A percentile compares a stretch with the other conserved stretches of the same genome.
Conservation (phyloP, 1,140 invertebrate species). For the Hestina assimilis region DNA sequence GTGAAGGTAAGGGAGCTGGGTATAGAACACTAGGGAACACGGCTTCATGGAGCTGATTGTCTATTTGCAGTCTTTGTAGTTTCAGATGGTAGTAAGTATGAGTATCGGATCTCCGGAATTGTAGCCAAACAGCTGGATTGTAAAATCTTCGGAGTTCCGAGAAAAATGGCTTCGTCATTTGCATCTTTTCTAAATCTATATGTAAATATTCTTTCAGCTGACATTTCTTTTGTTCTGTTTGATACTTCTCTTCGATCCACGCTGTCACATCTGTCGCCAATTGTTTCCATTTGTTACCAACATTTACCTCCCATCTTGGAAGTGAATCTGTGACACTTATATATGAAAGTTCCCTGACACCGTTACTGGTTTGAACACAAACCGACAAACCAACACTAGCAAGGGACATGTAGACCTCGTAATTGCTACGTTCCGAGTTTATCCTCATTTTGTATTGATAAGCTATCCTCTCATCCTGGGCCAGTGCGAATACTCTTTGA, state of each 20-base stretch:
- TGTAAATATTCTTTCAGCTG: slow-evolving; percentile 87
- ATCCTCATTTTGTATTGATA: slow-evolving; percentile 83
- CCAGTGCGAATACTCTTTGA: slow-evolving; percentile 89
- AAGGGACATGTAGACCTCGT: slow-evolving; percentile 85
- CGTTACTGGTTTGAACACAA: slow-evolving; percentile 67
- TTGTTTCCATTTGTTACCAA: slow-evolving; percentile 88
- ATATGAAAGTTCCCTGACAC: slow-evolving; percentile 82
- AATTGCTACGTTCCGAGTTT: slow-evolving; percentile 83
- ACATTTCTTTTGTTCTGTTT: slow-evolving; percentile 82
- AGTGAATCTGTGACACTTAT: slow-evolving; percentile 83
- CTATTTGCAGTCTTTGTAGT: slow-evolving; percentile 84
- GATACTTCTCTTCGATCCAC: slow-evolving; percentile 91
- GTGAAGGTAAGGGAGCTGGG: slow-evolving; percentile 69
- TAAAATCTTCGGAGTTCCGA: slow-evolving; percentile 87
- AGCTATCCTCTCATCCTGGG: slow-evolving; percentile 87
- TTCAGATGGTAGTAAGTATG: slow-evolving; percentile 84
- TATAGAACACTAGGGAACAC: slow-evolving; percentile 88
- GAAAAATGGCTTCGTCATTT: slow-evolving; percentile 92
- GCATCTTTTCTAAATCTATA: slow-evolving; percentile 91
- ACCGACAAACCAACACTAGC: slow-evolving; percentile 85
- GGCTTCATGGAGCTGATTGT: slow-evolving; percentile 89
- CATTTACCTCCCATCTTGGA: slow-evolving; percentile 89
- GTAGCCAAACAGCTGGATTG: slow-evolving; percentile 87
- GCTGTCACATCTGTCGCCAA: slow-evolving; percentile 87
- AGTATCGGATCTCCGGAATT: slow-evolving; percentile 84